Evolutionary conservation across 1,140 invertebrate genomes (phyloP), one percentile per base, ranked within the genome.

Genomic region (Drosophila ercepeae): DNA sequence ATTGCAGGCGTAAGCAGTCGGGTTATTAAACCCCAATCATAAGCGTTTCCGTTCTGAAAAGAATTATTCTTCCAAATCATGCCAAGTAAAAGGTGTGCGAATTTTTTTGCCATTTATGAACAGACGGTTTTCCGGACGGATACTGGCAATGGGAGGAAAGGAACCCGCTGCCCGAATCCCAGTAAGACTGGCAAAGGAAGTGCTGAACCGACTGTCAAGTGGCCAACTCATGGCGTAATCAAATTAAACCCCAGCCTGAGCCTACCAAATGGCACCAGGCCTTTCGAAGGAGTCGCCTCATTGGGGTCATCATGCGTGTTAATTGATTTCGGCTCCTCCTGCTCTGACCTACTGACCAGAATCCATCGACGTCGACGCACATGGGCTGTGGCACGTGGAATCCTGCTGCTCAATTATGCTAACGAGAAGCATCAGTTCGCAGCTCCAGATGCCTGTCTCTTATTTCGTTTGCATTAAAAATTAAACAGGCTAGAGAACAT

Each of bases 361-460:
- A 32, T n/a, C 29, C 29, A 32, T 32, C 9, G 29, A 32, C 29
- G 29, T 32, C 9, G 29, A 32, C 29, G 29, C 41, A 29, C 23
- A 8, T 14, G 23, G 44, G 29, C 18, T 23, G 13, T 13, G 32
- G 8, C 49, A 41, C 54, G 39, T 52, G 49, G 51, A 48, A 29
- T 42, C 16, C 52, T 36, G 9, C 39, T 54, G 61, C 73, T 84
- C 81, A 76, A 79, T 79, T 76, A 84, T 84, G 76, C 51, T 78
- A 83, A 78, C 60, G 77, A 49, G 45, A n/a, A 13, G 27, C 23
- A 54, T 50, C 68, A 77, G 65, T 61, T 11, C 29, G 11, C 9
- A 84, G 70, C 55, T 72, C 68, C 51, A 39, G 11, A 25, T 52
- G 36, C 29, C 29, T 11, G 29, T n/a, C 45, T 25, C 60, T 59